Percentiles rank a stretch among this genome's conserved stretches.
These are phyloP conservation scores for Probaryconus sp. DNA, from an alignment of 1,140 invertebrate genomes.

Conservation along the genomic window DNA sequence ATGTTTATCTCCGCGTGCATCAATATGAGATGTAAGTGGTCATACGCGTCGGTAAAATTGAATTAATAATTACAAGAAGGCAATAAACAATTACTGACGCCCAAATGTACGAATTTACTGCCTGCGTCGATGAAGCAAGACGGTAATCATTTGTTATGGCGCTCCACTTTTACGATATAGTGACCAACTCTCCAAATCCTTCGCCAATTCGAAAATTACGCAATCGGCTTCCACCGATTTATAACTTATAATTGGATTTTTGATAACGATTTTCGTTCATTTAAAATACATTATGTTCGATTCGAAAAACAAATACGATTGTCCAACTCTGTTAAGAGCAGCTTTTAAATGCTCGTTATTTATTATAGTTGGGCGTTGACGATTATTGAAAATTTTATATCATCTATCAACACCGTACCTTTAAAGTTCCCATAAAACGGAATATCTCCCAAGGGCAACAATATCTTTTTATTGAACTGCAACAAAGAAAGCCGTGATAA, in stretches of 20 bases:
- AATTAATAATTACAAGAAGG: slow-evolving; percentile 44
- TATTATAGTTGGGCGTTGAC: too few species aligned
- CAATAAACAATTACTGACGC: slow-evolving; percentile 49
- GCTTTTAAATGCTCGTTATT: not conserved
- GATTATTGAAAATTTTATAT: too few species aligned
- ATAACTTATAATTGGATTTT: slow-evolving; percentile 16
- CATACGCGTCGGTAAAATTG: slow-evolving; percentile 26
- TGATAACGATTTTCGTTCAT: slow-evolving; percentile 12
- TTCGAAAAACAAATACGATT: not conserved
- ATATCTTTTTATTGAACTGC: too few species aligned
- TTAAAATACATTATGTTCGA: slow-evolving; percentile 10
- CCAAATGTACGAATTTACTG: slow-evolving; percentile 20
- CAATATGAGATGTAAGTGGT: slow-evolving; percentile 14
- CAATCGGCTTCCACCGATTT: slow-evolving; percentile 34
- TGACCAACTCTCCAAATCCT: slow-evolving; percentile 40
- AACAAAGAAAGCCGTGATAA: too few species aligned
- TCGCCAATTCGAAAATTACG: slow-evolving; percentile 48
- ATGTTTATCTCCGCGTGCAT: slow-evolving; percentile 5
- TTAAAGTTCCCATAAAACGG: too few species aligned
- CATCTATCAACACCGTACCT: too few species aligned
- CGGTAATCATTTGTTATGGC: slow-evolving; percentile 54
- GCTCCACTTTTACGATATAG: slow-evolving; percentile 53
- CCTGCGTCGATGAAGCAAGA: slow-evolving; percentile 11
- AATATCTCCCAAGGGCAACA: too few species aligned
- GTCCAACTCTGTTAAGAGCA: not conserved